Percentiles rank a stretch among this genome's conserved stretches.
Conservation (phyloP, 2,888 invertebrate genomes). For the Scaeva pyrastri region DNA sequence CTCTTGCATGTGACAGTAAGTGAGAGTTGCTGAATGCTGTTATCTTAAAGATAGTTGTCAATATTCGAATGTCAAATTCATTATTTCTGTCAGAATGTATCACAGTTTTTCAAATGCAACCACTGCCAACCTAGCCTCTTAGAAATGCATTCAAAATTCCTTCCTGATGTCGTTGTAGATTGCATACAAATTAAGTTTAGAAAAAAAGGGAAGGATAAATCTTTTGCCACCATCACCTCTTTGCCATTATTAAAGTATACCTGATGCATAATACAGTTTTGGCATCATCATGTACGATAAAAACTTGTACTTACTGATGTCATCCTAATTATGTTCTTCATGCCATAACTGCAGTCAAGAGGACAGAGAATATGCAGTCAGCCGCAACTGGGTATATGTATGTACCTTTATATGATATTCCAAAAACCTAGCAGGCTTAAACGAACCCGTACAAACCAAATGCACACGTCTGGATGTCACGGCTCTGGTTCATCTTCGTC, state of each 20-base stretch:
- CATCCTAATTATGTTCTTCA: constrained; percentile 72
- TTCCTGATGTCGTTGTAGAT: constrained; percentile 33
- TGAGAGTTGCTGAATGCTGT: constrained; percentile 23
- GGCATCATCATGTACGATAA: constrained; percentile 60
- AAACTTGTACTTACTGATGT: constrained; percentile 67
- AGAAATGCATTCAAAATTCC: constrained; percentile 30
- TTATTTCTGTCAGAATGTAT: not conserved
- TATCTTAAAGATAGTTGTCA: not conserved
- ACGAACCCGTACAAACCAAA: too few species aligned
- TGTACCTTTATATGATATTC: constrained; percentile 13
- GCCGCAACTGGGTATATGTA: constrained; percentile 27
- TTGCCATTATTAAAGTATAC: too few species aligned
- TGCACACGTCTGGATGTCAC: constrained; percentile 56
- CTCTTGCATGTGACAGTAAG: not conserved
- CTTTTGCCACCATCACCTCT: not conserved
- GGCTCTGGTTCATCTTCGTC: constrained; percentile 46
- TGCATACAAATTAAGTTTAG: constrained; percentile 72
- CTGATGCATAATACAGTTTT: not conserved
- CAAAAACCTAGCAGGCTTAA: not conserved
- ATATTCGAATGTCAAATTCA: too few species aligned
- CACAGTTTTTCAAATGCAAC: not conserved
- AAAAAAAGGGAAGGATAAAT: constrained; percentile 32
- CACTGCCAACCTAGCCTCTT: not conserved
- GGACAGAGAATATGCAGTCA: constrained; percentile 44
- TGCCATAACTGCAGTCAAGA: constrained; percentile 15